phyloP scores from a whole-genome alignment of 2,797 vertebrate species.

The Sebastolobus altivelis region DNA sequence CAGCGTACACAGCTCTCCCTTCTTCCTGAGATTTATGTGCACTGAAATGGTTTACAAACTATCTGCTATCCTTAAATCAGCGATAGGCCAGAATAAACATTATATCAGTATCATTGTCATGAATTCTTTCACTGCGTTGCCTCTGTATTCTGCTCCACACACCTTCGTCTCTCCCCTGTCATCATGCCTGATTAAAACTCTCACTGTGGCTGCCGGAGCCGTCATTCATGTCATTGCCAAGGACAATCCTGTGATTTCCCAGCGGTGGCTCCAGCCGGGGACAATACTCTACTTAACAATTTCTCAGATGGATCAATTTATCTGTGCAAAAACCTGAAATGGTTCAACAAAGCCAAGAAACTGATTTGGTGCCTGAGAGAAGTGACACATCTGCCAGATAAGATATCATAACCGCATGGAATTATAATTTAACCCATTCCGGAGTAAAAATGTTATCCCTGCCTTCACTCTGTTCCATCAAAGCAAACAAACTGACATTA shows the following conservation, averaged over 20 bases:
- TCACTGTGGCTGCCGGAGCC: conserved; percentile 58
- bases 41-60: conserved; percentile 40
- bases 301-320: conserved; percentile 75
- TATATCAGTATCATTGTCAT: conserved; percentile 40
- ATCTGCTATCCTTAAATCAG: conserved; percentile 42
- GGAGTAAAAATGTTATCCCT: background rate
- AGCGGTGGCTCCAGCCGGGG: conserved; percentile 61
- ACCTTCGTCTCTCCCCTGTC: conserved; percentile 56
- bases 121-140: conserved; percentile 31
- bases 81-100: conserved; percentile 50
- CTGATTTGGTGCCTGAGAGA: conserved; percentile 57
- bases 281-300: conserved; percentile 73
- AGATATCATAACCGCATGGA: conserved; percentile 49
- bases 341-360: conserved; percentile 53
- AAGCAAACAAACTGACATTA: conserved; percentile 10
- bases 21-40: conserved; percentile 32
- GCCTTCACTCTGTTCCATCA: background rate
- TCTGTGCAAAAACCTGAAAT: conserved; percentile 61
- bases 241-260: conserved; percentile 81
- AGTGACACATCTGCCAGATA: conserved; percentile 56
- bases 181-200: conserved; percentile 78
- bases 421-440: conserved; percentile 59
- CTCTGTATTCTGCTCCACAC: conserved; percentile 65
- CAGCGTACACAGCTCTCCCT: background rate
- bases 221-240: conserved; percentile 76